Conservation (phyloP, 2,888 invertebrate genomes). For the Cremastinae sp. region DNA sequence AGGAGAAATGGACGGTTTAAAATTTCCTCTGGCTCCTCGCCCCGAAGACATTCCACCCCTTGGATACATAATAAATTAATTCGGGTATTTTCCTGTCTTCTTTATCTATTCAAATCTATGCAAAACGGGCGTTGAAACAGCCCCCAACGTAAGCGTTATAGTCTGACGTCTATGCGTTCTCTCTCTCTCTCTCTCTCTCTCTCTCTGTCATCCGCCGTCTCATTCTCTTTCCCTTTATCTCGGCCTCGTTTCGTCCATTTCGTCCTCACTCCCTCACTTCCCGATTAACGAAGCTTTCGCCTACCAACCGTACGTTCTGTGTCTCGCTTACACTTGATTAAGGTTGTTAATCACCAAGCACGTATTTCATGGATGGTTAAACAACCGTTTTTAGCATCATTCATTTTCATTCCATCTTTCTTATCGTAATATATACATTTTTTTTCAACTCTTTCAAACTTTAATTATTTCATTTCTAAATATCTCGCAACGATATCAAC, state of each 20-base stretch:
- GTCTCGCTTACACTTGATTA: conserved; percentile 39
- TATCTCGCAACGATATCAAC: no score
- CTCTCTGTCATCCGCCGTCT: conserved; percentile 63
- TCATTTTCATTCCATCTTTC: not conserved
- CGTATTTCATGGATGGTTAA: conserved; percentile 31
- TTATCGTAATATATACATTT: not conserved
- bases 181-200: conserved; percentile 62
- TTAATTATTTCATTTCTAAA: not conserved
- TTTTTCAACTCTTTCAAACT: not conserved
- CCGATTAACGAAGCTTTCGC: conserved; percentile 46
- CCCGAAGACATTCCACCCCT: conserved; percentile 58
- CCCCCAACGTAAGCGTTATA: conserved; percentile 39
- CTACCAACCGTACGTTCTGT: conserved; percentile 30
- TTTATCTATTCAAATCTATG: conserved; percentile 80
- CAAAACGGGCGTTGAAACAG: conserved; percentile 79
- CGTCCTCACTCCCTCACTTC: conserved; percentile 5
- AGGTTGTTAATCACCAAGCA: conserved; percentile 52
- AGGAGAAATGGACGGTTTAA: conserved; percentile 52
- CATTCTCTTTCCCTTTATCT: conserved; percentile 48
- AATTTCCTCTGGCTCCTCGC: conserved; percentile 63
- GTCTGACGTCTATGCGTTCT: conserved; percentile 7
- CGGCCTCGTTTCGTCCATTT: conserved; percentile 24
- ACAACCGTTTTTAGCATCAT: not conserved
- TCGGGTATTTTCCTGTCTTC: conserved; percentile 76
- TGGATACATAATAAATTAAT: conserved; percentile 80